Base-by-base conservation (phyloP, 30 jellyfish, hydroid and myxozoan species). In the Aurelia aurita region DNA sequence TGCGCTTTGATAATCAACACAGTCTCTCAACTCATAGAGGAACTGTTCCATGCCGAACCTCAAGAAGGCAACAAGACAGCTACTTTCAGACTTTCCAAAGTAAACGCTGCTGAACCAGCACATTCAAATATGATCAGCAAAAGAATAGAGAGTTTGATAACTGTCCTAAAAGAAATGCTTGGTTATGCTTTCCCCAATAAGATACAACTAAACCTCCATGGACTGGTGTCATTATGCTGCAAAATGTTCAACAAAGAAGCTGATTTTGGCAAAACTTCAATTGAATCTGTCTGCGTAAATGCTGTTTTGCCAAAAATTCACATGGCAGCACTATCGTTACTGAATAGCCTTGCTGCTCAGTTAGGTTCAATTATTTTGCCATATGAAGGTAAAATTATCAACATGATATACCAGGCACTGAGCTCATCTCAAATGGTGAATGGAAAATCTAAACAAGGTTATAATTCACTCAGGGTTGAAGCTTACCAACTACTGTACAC, bases 41-140 rank as follows among this genome's bases (percentile, higher is more conserved):
- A 70, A 15, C 31, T 68, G 72, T 21, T 45, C 39, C 57, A 3
- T 14, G 13, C 64, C 1, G 59, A 58, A 18, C 0, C 39, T 16
- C 58, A 23, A 14, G 60, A 29, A 15, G n/a, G 26, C 19, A 29
- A 13, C 43, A 53, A 54, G 39, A 66, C 26, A 34, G 18, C 68
- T 1, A 69, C 80, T 3, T 81, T 81, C 20, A 67, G 26, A 29
- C 25, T 81, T 13, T 31, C 53, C 3, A 55, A 51, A 58, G 34
- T 81, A 18, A 43, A 74, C 12, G 35, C 29, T 39, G 91, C 79
- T 5, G 85, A 81, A 62, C 91, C 91, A 45, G 79, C 57, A 25
- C 69, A 28, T 68, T 81, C 91, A 67, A 81, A 39, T 14, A 29
- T 59, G 0, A 27, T 61, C 11, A n/a, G 79, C 60, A 12, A 21